These are phyloP conservation scores for Stomatorhinus ivindoensis DNA, from an alignment of 2,113 vertebrate species.

Conservation along the genomic window DNA sequence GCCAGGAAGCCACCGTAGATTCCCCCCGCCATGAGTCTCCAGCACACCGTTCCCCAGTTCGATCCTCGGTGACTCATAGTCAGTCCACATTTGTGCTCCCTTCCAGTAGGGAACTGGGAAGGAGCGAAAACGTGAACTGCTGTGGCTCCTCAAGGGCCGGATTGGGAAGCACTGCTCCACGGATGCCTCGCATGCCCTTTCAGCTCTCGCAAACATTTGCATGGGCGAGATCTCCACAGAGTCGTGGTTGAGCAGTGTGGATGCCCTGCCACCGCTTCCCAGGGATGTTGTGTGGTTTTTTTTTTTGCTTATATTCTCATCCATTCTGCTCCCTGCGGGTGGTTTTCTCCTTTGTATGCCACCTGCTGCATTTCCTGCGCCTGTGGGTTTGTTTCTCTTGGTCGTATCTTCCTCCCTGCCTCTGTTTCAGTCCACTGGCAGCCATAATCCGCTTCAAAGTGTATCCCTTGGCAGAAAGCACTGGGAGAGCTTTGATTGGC, in stretches of 20 bases:
- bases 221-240: background rate
- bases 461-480: background rate
- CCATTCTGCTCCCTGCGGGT: background rate
- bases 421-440: background rate
- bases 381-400: background rate
- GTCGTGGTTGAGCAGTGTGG: background rate
- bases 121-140: background rate
- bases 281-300: background rate
- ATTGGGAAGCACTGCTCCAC: background rate
- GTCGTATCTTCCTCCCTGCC: background rate
- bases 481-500: background rate
- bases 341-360: background rate
- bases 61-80: background rate
- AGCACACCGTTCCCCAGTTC: background rate
- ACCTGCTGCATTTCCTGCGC: background rate
- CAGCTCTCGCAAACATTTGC: constrained; percentile 7
- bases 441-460: background rate
- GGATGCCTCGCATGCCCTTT: background rate
- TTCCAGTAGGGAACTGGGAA: background rate
- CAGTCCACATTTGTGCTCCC: background rate
- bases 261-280: background rate
- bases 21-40: background rate
- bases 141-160: background rate
- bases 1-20: background rate
- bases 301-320: background rate